These are phyloP conservation scores for Electrona antarctica DNA, from an alignment of 2,113 vertebrate genomes.

Conservation along the genomic window DNA sequence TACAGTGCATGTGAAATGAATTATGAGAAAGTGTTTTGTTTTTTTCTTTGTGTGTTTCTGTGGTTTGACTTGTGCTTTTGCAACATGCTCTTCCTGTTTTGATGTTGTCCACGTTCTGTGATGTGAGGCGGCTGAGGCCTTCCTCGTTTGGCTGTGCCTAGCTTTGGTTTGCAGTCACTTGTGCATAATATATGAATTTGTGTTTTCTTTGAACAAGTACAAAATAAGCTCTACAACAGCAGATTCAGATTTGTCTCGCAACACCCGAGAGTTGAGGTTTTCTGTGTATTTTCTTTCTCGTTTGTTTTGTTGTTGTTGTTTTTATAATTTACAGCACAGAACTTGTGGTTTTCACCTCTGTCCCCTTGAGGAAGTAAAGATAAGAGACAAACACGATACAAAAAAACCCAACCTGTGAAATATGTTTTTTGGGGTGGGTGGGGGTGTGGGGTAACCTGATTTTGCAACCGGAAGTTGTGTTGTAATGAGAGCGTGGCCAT, in stretches of 20 bases:
- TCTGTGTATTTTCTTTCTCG: constrained; percentile 19
- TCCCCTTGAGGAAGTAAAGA: constrained; percentile 78
- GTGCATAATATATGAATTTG: constrained; percentile 20
- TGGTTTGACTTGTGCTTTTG: constrained; percentile 4
- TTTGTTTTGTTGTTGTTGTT: constrained; percentile 51
- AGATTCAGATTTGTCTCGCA: background rate
- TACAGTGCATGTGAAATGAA: no score
- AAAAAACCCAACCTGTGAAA: constrained; percentile 59
- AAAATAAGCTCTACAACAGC: constrained; percentile 4
- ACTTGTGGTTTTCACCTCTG: constrained; percentile 74
- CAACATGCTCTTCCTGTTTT: background rate
- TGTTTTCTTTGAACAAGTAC: background rate
- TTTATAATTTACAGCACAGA: constrained; percentile 40
- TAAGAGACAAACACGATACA: constrained; percentile 39
- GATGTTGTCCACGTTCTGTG: background rate
- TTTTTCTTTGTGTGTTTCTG: background rate
- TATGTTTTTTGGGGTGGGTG: constrained; percentile 47
- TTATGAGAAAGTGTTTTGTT: no score
- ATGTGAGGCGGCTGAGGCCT: background rate
- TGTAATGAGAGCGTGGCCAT: constrained; percentile 13
- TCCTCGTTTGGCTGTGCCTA: background rate
- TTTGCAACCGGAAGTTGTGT: constrained; percentile 65
- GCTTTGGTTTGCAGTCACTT: constrained; percentile 7
- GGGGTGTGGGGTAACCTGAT: constrained; percentile 49
- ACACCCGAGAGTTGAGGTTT: background rate